Evolutionary conservation across 1,140 invertebrate genomes (phyloP).

Genomic region (Coptotermes formosanus): DNA sequence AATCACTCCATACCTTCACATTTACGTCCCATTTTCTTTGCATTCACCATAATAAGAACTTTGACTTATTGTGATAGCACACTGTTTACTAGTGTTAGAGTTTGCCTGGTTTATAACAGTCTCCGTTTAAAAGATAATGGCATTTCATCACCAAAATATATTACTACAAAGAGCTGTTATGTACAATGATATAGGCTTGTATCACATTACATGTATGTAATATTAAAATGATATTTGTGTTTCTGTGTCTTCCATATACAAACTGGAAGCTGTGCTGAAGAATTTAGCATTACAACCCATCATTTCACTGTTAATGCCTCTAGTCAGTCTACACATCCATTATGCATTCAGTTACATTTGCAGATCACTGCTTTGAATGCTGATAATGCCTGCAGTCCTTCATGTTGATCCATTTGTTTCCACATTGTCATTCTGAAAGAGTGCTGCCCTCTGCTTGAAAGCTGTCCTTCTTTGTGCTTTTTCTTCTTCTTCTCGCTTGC

Average conservation of each 20-base stretch:
- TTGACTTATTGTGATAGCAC: background rate
- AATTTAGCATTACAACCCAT: conserved; percentile 1
- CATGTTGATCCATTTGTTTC: conserved; percentile 15
- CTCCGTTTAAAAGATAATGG: background rate
- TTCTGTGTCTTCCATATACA: background rate
- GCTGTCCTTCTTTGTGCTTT: conserved; percentile 68
- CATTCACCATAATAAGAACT: background rate
- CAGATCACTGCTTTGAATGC: background rate
- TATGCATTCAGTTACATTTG: background rate
- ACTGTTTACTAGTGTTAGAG: background rate
- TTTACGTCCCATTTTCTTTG: no score
- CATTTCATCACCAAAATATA: background rate
- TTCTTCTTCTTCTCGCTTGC: conserved; percentile 74
- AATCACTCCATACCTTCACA: no score
- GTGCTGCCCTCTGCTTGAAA: conserved; percentile 79
- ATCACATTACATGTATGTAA: background rate
- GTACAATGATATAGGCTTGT: background rate
- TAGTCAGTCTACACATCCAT: background rate
- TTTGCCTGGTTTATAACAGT: background rate
- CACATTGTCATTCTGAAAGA: conserved; percentile 57
- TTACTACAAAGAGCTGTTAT: background rate
- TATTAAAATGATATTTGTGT: background rate
- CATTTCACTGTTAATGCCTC: background rate
- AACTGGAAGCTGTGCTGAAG: background rate
- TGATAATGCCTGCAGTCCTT: background rate